Base-by-base conservation (phyloP, 2,797 vertebrate genomes). In the Pteropus rufus region DNA sequence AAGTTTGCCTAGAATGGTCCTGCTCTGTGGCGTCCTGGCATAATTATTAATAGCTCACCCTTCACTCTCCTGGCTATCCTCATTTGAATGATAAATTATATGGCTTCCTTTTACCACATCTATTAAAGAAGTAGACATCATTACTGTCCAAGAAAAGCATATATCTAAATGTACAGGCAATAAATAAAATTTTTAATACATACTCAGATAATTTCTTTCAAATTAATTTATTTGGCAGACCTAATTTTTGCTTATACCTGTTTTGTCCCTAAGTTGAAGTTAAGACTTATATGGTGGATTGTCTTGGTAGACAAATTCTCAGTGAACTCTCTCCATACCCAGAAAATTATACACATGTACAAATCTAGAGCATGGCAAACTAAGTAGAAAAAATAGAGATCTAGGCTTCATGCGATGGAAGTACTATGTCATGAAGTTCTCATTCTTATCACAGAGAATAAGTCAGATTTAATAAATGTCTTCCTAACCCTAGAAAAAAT, bases 41-140 rank as follows among this genome's bases (percentile, higher is more conserved):
- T 56, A 56, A 86, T 85, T 92, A 89, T 83, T 93, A 95, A 81
- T 69, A 90, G 65, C 12, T 76, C 41, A 24, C 77, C 65, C 76
- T 82, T 73, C 5, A 34, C 54, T 46, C 75, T 62, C n/a, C 12
- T 84, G 36, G 49, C 7, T 64, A 41, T 72, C 75, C 49, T 94
- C 54, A 67, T 69, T 87, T 76, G 41, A 93, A 77, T 82, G 69
- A 93, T 24, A 60, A 64, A 56, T 92, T 62, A 73, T 15, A 19
- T 70, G n/a, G n/a, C 56, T 95, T 97, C 8, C 12, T 2, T 79
- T 92, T 90, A 88, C 52, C 49, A 52, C 3, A 80, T 89, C 24
- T 73, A n/a, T 64, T 90, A 81, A 95, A 82, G 34, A 91, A 83
- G 72, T 81, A 83, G 31, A 70, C n/a, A 58, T 81, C 34, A 12